Base-by-base conservation (phyloP, 1,140 invertebrate species). In the Drosophila arawakana region DNA sequence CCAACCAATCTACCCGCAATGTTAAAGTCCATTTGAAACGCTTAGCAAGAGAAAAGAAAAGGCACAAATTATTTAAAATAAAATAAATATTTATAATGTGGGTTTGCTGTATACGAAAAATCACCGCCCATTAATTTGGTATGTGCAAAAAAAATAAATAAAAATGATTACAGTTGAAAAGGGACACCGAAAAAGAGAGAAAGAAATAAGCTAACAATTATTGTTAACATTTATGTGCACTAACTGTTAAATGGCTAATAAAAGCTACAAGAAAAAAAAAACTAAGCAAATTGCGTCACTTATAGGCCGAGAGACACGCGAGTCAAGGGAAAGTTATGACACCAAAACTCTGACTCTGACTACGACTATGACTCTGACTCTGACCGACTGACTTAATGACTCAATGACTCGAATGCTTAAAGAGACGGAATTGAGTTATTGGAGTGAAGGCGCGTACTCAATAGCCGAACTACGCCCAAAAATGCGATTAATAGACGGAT, bases 161-260 rank as follows among this genome's bases (percentile, higher is more conserved):
- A 30, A 78, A 54, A 37, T 61, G 52, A 59, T 58, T 57, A 52
- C 44, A 25, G 11, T 47, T 35, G 44, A 62, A 30, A 54, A 62
- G 69, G 63, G 55, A 72, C 69, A 49, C 41, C 2, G 25, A 30
- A 30, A 30, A 30, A 30, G 25, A 30, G 25, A 30, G 25, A 30
- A 30, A 58, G 43, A 81, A 88, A 86, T 86, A 63, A 82, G 83
- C 75, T 83, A 86, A 88, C 81, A 80, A 88, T 86, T 88, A 88
- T 86, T 83, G 69, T 80, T 70, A 77, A 74, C 83, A 67, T 88
- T 88, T 88, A 83, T 86, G 83, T 77, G 83, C 81, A 80, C 69
- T 71, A 86, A 88, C 83, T 88, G 83, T 74, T 88, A 88, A 86
- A 86, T 86, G 83, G 83, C 67, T 54, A 88, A 86, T 86, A 88